Conservation (phyloP, 2,797 vertebrate genomes). For the Vireo griseus region DNA sequence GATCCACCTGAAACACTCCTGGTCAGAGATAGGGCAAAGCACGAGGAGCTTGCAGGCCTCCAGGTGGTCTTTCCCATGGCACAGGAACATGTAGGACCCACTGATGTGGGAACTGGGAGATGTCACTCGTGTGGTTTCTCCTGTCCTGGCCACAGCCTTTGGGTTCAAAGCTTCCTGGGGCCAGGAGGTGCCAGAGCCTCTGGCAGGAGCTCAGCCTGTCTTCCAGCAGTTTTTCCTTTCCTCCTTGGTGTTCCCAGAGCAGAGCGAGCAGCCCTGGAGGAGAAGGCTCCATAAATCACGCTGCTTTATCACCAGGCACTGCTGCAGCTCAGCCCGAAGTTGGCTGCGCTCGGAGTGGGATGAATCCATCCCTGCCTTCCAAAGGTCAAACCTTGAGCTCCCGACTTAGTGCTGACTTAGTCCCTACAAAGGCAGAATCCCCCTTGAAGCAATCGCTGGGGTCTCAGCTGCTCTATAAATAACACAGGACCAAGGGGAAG, state of each 20-base stretch:
- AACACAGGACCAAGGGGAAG: constrained; percentile 17
- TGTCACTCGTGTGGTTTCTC: fast-evolving
- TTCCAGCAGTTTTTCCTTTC: not conserved
- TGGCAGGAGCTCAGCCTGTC: not conserved
- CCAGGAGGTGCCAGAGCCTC: not conserved
- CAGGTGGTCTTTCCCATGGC: not conserved
- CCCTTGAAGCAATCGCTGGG: not conserved
- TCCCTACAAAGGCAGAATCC: constrained; percentile 27
- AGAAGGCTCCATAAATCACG: constrained; percentile 43
- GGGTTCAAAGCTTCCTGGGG: not conserved
- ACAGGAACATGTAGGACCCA: fast-evolving
- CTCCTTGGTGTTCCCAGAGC: not conserved
- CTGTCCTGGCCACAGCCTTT: not conserved
- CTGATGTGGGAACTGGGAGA: fast-evolving
- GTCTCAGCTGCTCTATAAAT: constrained; percentile 45
- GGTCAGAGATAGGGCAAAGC: not conserved
- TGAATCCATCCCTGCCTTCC: constrained; percentile 17
- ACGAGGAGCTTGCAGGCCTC: not conserved
- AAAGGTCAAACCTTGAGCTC: constrained; percentile 49
- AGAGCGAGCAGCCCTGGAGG: not conserved
- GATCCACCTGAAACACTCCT: not conserved
- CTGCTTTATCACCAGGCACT: constrained; percentile 23
- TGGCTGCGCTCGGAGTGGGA: not conserved
- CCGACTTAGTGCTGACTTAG: constrained; percentile 30
- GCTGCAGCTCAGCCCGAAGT: constrained; percentile 1